Conservation (phyloP, 2,113 vertebrate species). For the Protobothrops mucrosquamatus region DNA sequence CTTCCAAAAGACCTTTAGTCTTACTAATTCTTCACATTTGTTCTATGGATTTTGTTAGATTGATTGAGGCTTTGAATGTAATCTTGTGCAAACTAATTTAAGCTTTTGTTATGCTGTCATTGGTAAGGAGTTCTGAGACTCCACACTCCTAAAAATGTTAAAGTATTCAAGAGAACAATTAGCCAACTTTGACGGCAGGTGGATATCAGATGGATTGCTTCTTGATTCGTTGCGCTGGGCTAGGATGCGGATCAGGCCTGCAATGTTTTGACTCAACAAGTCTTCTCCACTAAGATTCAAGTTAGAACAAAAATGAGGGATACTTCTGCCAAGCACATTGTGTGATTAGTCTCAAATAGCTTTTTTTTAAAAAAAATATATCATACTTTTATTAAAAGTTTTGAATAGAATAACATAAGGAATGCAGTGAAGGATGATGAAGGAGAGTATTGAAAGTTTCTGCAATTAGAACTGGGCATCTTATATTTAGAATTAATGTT, state of each 20-base stretch:
- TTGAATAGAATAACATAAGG: background rate
- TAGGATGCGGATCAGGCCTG: background rate
- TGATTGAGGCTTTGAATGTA: slow-evolving; percentile 31
- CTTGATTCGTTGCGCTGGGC: background rate
- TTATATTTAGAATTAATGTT: background rate
- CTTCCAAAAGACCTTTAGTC: slow-evolving; percentile 16
- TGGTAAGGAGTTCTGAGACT: slow-evolving; percentile 4
- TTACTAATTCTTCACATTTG: slow-evolving; percentile 18
- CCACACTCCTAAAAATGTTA: slow-evolving; percentile 2
- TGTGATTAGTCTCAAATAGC: background rate
- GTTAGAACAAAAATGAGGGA: background rate
- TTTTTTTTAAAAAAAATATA: background rate
- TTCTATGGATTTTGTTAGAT: slow-evolving; percentile 25
- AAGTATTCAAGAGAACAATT: slow-evolving; percentile 15
- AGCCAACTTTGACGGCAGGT: background rate
- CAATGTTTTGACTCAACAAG: background rate
- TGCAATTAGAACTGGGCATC: background rate
- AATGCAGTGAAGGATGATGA: background rate
- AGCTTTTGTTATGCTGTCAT: slow-evolving; percentile 21
- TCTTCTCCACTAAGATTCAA: background rate
- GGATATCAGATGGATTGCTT: background rate
- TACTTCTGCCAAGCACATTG: background rate
- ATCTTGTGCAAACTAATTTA: slow-evolving; percentile 27
- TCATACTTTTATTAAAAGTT: background rate
- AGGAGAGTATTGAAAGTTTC: background rate